These are phyloP conservation scores for Drosophila busckii DNA, from an alignment of 1,140 invertebrate genomes.

Conservation along the genomic window DNA sequence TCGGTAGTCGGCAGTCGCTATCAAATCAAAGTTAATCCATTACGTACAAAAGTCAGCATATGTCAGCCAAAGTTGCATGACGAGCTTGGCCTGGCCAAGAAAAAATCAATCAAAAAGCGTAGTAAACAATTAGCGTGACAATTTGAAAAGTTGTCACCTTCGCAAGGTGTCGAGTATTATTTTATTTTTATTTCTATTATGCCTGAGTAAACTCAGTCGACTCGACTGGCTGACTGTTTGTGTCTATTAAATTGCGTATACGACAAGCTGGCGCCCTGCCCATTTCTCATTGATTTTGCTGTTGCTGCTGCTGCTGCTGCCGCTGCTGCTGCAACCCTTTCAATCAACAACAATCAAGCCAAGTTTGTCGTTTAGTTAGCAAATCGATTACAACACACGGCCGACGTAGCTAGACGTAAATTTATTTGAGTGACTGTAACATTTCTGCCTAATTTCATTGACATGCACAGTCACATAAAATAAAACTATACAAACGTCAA, in stretches of 20 bases:
- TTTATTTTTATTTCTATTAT: constrained; percentile 17
- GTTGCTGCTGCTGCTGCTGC: no score
- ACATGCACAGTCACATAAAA: constrained; percentile 17
- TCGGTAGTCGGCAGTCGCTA: constrained; percentile 12
- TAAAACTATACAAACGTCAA: constrained; percentile 52
- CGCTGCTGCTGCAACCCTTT: constrained; percentile 28
- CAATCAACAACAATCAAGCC: no score
- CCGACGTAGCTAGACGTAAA: not conserved
- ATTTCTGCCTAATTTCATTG: constrained; percentile 26
- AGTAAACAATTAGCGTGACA: constrained; percentile 68
- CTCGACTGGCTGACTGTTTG: constrained; percentile 34
- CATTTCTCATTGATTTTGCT: constrained; percentile 31
- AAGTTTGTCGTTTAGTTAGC: no score
- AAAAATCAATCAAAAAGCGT: constrained; percentile 44
- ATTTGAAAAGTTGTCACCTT: constrained; percentile 63
- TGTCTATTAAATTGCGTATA: constrained; percentile 65
- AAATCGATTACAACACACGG: not conserved
- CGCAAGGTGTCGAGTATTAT: constrained; percentile 42
- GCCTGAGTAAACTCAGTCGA: not conserved
- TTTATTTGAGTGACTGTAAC: constrained; percentile 56
- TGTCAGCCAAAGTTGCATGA: constrained; percentile 50
- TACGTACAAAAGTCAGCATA: constrained; percentile 51
- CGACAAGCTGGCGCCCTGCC: constrained; percentile 39
- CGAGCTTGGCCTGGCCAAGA: constrained; percentile 16
- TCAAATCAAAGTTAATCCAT: constrained; percentile 71